Base-by-base conservation (phyloP, 2,888 invertebrate species). In the Deilephila elpenor region DNA sequence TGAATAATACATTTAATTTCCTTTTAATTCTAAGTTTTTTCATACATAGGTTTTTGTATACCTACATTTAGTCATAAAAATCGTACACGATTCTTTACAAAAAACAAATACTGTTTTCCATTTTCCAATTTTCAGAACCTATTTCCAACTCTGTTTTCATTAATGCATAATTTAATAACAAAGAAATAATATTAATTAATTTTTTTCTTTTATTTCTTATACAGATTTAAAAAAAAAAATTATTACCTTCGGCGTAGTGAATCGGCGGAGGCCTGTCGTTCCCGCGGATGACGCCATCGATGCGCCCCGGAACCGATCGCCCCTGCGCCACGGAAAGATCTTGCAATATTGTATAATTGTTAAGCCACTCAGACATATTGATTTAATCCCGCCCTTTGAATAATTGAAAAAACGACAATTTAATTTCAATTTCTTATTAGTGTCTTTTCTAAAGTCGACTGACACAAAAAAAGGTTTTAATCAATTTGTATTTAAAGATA, bases 261-360 rank as follows among this genome's bases (percentile, higher is more conserved):
- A 80, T 71, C 3, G 77, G 64, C 0, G 89, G 87, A 0, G 90
- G 90, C 56, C 80, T 83, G 1, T 82, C 84, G 17, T 80, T 76
- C 3, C 79, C 78, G 17, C 76, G 74, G 5, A 88, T 75, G 0
- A 81, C 77, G 7, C 78, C 76, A 0, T 80, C 80, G 0, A 85
- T 77, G 17, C 81, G 82, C 20, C 77, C 86, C 1, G 91, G 90
- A 6, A 91, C 86, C 3, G 77, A 78, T n/a, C 80, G 77, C 19
- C 90, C 90, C 74, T 92, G 92, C 0, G 88, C 91, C 53, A 84
- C 76, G 0, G 88, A 86, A 25, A 92, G 77, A 64, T 92, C 91
- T 3, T 83, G 82, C 78, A 87, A 78, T 59, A 91, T 88, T 1
- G 85, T 85, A 3, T 83, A 80, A 51, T 87, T 76, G 62, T 78